Base-by-base conservation (phyloP, 1,140 invertebrate species). In the Papilio aristodemus region DNA sequence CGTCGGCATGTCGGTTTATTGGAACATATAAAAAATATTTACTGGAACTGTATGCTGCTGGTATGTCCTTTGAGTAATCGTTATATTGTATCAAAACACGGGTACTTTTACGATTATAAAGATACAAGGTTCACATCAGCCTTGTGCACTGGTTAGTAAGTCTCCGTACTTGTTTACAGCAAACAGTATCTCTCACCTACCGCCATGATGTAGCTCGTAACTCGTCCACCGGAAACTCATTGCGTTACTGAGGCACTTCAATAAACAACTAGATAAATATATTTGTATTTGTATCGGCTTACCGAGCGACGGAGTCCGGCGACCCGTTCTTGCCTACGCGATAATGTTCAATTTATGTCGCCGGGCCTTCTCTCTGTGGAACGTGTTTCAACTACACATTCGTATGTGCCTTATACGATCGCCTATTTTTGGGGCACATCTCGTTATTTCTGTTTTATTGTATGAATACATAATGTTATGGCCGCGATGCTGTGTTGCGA, bases 381-480 rank as follows among this genome's bases (percentile, higher is more conserved):
- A 73, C 70, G 37, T 68, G 73, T 80, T 74, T 68, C 57, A 68
- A 71, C 43, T 73, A 54, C 46, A 54, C 46, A 54, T 54, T 66
- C 64, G 25, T 72, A 73, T 72, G 76, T 73, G 73, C 74, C 72
- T 71, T 77, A 76, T 79, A 73, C 66, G 73, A 75, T 70, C 63
- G 71, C 71, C 75, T 76, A 73, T 75, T 80, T 81, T 81, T 80
- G 68, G 80, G 77, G 58, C 76, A 81, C 78, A 86, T 85, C 84
- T 90, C 84, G 83, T 89, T 89, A 87, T 90, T 85, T 86, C 84
- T 82, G 78, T 87, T 90, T 90, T 88, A 90, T 90, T 87, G 84
- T 87, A 84, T 84, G 85, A 86, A 90, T 88, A 90, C 79, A 71
- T 84, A 86, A 88, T 88, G 84, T 80, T 70, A 78, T 78, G 70